Evolutionary conservation across 2,888 invertebrate genomes (phyloP).

Genomic region (Troides helena): DNA sequence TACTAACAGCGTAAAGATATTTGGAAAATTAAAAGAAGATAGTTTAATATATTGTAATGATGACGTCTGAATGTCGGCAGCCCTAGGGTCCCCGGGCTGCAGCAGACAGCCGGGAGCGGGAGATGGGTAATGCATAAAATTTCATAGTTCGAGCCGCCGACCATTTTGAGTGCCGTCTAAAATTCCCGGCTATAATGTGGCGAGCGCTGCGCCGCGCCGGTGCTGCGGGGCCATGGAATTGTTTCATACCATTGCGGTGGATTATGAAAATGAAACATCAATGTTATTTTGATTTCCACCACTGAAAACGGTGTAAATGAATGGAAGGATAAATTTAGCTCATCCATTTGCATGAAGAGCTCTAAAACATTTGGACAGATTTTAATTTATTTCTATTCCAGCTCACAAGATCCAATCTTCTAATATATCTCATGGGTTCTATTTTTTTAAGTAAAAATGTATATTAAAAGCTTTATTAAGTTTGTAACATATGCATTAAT

Average conservation of each 20-base stretch:
- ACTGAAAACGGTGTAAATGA: no score
- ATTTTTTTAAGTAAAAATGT: no score
- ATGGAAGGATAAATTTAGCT: no score
- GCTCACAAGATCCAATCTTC: no score
- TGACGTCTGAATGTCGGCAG: not conserved
- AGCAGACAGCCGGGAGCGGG: slow-evolving; percentile 33
- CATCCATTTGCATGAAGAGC: no score
- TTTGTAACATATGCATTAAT: no score
- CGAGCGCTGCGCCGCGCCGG: slow-evolving; percentile 5
- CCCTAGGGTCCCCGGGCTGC: slow-evolving; percentile 25
- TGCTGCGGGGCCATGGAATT: slow-evolving; percentile 8
- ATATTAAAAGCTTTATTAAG: no score
- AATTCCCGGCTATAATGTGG: slow-evolving; percentile 35
- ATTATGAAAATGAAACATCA: slow-evolving; percentile 17
- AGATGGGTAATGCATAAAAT: slow-evolving; percentile 47
- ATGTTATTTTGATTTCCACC: not conserved
- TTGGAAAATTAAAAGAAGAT: no score
- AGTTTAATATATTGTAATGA: not conserved
- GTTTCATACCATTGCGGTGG: slow-evolving; percentile 15
- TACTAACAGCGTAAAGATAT: no score
- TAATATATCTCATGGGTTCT: no score
- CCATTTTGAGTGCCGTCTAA: slow-evolving; percentile 37
- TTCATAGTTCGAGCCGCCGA: slow-evolving; percentile 35
- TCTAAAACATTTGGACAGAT: no score
- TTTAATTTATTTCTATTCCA: no score